Evolutionary conservation across 2,888 invertebrate species (phyloP), one percentile per base, ranked within the genome.

Genomic region (Conus canariensis): DNA sequence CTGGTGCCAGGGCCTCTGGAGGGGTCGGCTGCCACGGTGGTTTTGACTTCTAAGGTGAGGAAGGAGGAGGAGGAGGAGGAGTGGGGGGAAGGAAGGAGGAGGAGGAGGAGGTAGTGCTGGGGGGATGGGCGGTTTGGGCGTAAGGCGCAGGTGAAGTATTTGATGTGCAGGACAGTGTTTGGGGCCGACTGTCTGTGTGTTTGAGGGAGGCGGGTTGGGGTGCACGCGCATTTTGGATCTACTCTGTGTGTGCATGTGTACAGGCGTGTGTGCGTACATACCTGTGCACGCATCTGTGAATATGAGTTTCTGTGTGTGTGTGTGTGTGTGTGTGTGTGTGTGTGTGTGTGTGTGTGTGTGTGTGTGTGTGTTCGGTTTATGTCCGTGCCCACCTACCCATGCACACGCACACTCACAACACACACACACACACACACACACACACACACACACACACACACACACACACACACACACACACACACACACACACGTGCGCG

Each of bases 11-110:
- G 90, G 1, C 90, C 90, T 9, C 64, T 91, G 7, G n/a, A 45
- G 5, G 91, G 90, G 5, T 56, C 9, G 6, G 60, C 90, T 0
- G 88, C 89, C 14, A 88, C 85, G 0, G 86, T 91, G 14, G 77
- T 88, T 19, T 25, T 90, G 56, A 88, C 87, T 0, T 86, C 87
- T 87, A 89, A 88, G 88, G 91, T 91, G 70, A 45, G 45, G 45
- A 4, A 45, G 45, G 45, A 45, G 45, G 45, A 45, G 4, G 45
- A 4, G 45, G 45, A 45, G 45, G 45, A 45, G 30, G 30, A 30
- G 30, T 30, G n/a, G n/a, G 30, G 30, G 30, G 2, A 30, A 2
- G 30, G 2, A 30, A 30, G 30, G 2, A 30, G 2, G 25, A 30
- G 30, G 4, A 45, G 45, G 45, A 45, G 45, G 77, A 22, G 58